Evolutionary conservation across 1,140 invertebrate species (phyloP).

Genomic region (Drosophila funebris): DNA sequence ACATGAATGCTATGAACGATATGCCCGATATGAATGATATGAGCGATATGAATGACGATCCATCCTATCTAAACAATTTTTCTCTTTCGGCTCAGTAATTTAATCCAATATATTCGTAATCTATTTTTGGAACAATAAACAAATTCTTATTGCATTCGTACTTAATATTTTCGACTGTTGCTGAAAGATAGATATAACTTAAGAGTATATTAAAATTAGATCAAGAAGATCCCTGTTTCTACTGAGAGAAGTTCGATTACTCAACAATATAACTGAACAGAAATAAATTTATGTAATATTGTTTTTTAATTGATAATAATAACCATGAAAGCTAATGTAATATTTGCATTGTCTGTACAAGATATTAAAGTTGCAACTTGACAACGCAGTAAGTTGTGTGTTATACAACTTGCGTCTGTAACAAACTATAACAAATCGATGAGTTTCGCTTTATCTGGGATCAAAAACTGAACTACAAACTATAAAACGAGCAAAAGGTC

Average conservation of each 20-base stretch:
- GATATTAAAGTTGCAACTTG: neutral
- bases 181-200: too few relatives aligned
- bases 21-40: neutral
- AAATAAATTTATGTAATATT: too few relatives aligned
- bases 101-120: neutral
- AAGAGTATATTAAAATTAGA: neutral
- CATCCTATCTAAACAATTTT: neutral
- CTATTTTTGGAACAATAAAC: neutral
- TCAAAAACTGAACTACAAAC: neutral
- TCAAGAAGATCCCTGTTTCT: too few relatives aligned
- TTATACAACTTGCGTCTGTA: neutral
- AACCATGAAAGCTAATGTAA: too few relatives aligned
- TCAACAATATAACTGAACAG: too few relatives aligned
- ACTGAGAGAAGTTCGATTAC: too few relatives aligned
- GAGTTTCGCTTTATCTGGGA: neutral
- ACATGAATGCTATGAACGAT: too few relatives aligned
- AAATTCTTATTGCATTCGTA: neutral
- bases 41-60: neutral
- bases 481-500: neutral
- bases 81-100: too few relatives aligned
- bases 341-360: neutral
- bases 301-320: too few relatives aligned
- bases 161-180: neutral
- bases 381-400: neutral
- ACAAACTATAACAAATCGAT: conserved; percentile 6